Evolutionary conservation across 1,140 invertebrate genomes (phyloP).

Genomic region (Brachionus rotundiformis): DNA sequence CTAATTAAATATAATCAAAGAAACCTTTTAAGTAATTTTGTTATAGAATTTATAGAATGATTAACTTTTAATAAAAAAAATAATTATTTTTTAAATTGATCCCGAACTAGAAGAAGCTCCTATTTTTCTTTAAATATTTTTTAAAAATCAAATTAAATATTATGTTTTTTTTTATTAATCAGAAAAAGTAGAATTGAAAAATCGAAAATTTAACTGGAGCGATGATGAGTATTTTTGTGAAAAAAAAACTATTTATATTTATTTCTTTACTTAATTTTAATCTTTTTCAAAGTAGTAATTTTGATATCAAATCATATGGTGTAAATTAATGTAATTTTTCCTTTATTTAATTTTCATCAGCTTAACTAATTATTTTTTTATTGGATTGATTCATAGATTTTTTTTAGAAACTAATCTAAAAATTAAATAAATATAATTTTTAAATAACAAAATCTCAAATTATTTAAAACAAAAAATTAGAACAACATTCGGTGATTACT

Average conservation of each 20-base stretch:
- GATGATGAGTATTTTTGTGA: not conserved
- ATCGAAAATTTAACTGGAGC: not conserved
- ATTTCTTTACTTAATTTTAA: not conserved
- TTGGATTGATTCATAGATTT: not conserved
- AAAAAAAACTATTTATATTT: not conserved
- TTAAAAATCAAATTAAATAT: not conserved
- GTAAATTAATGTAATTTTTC: conserved; percentile 15
- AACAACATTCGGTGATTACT: too few relatives aligned
- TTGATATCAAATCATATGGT: not conserved
- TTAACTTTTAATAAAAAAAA: conserved; percentile 28
- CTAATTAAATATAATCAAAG: not conserved
- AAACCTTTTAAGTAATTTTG: conserved; percentile 8
- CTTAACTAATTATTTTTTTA: not conserved
- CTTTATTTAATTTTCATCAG: conserved; percentile 2
- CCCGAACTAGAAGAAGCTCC: not conserved
- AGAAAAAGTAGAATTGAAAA: not conserved
- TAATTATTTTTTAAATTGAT: not conserved
- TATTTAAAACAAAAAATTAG: too few relatives aligned
- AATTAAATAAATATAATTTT: not conserved
- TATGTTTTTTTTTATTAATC: not conserved
- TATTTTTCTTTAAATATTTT: not conserved
- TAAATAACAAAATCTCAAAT: not conserved
- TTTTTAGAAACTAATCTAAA: not conserved
- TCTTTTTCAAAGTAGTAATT: not conserved
- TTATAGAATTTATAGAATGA: conserved; percentile 40